Evolutionary conservation across 2,888 invertebrate genomes (phyloP).

Genomic region (Phymatocera aterrima): DNA sequence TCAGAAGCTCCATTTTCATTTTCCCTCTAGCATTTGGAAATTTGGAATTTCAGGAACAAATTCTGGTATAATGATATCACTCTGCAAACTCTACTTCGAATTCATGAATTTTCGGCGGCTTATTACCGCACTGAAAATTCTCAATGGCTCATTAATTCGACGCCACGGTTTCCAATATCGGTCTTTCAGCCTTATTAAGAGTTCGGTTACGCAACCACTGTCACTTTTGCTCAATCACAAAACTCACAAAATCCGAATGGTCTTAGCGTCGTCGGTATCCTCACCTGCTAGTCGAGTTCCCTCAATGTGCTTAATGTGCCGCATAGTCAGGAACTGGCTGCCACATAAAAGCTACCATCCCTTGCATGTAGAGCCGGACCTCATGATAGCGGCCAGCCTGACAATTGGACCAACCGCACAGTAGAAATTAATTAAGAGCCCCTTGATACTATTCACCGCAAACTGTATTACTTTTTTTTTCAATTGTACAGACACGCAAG

Average conservation of each 20-base stretch:
- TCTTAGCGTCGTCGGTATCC: not conserved
- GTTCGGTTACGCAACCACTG: slow-evolving; percentile 21
- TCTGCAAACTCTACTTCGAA: not conserved
- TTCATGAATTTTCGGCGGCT: not conserved
- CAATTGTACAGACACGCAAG: not conserved
- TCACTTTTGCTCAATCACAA: slow-evolving; percentile 23
- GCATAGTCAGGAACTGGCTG: not conserved
- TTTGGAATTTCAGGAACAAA: not conserved
- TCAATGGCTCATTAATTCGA: not conserved
- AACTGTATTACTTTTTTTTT: not conserved
- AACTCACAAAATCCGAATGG: slow-evolving; percentile 25
- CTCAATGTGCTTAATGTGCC: slow-evolving; percentile 12
- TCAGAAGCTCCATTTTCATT: not conserved
- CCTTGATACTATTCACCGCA: not conserved
- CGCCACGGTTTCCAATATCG: not conserved
- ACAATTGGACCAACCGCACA: not conserved
- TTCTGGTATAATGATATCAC: not conserved
- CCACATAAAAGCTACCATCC: slow-evolving; percentile 17
- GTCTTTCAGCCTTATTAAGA: slow-evolving; percentile 14
- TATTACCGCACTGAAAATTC: not conserved
- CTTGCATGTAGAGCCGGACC: not conserved
- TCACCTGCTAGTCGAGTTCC: not conserved
- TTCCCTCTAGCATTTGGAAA: no score
- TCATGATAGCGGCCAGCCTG: not conserved
- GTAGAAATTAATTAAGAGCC: not conserved